A percentile compares a stretch with the other conserved stretches of the same genome.
Conservation (phyloP, 1,140 invertebrate genomes). For the Drosophila lacteicornis region DNA sequence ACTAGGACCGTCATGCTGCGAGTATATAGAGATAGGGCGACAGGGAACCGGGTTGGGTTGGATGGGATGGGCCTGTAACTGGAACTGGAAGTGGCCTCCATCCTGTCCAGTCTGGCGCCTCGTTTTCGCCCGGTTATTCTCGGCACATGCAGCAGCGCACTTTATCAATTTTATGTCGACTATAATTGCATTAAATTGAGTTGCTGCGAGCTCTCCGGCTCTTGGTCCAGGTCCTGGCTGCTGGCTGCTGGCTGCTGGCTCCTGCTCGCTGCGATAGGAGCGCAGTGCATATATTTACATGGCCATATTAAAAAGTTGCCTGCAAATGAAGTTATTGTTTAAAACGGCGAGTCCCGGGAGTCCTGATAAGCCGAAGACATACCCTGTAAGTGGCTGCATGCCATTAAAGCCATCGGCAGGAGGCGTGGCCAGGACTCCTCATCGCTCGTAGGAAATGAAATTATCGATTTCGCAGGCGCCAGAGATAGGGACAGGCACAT, state of each 20-base stretch:
- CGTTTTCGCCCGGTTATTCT: conserved; percentile 27
- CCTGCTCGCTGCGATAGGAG: conserved; percentile 15
- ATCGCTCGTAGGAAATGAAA: conserved; percentile 44
- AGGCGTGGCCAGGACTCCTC: conserved; percentile 13
- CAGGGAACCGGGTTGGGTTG: too few relatives aligned
- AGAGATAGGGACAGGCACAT: conserved; percentile 37
- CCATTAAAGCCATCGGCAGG: conserved; percentile 28
- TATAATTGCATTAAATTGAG: conserved; percentile 76
- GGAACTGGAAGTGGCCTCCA: not conserved
- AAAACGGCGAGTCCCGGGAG: conserved; percentile 1
- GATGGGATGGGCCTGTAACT: not conserved
- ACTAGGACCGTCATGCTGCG: not conserved
- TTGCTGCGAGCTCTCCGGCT: conserved; percentile 32
- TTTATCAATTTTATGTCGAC: conserved; percentile 77
- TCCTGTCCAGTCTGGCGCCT: conserved; percentile 10
- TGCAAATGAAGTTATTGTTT: conserved; percentile 55
- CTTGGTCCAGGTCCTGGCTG: not conserved
- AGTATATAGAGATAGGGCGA: not conserved
- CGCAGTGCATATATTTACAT: conserved; percentile 29
- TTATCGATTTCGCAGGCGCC: conserved; percentile 51
- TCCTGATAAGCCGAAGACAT: conserved; percentile 1
- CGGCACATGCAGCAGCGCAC: conserved; percentile 60
- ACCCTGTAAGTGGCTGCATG: conserved; percentile 18
- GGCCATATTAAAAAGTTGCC: conserved; percentile 47
- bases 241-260: not conserved